Base-by-base conservation (phyloP, 2,888 invertebrate genomes). In the Mechanitis mazaeus region DNA sequence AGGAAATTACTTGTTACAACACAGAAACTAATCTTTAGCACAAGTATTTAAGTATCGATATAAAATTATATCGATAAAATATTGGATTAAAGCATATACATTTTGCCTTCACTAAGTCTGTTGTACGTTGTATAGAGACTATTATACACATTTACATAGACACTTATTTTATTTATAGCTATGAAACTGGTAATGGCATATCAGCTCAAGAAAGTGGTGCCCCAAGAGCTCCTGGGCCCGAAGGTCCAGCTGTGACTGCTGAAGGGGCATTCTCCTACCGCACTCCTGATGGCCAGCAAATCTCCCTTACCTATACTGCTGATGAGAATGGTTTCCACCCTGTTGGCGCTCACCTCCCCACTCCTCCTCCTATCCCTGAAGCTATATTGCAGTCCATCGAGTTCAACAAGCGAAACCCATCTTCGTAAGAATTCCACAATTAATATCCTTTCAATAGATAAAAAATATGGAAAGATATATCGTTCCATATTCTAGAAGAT, bases 261-360 rank as follows among this genome's bases (percentile, higher is more conserved):
- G 92, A 93, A 71, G 94, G 94, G 3, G 92, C 91, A 58, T 94
- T 91, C 84, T 92, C 93, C 28, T 94, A 93, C 84, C 92, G 92
- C 47, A 91, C 93, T 2, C 94, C 94, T 1, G 94, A 94, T 68
- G 93, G 93, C 61, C 91, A 92, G 71, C 88, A 92, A 72, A 92
- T 93, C 72, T 88, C 92, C 28, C 82, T 94, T 64, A 91, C 92
- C 4, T 94, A 94, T 84, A 91, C 92, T 55, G 94, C 94, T 20
- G 94, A 94, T 74, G 94, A 94, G 78, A 93, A 93, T 73, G 94
- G 94, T 65, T 94, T 93, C 87, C 93, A 93, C 73, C 93, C 93
- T 38, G 91, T 88, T 58, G 92, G 92, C 7, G 87, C 91, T 2
- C 93, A 93, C 69, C 85, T 92, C n/a, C 92, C 92, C 56, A 92